These are phyloP conservation scores for Pseudomyrmex concolor DNA, from an alignment of 1,140 invertebrate species.

Conservation along the genomic window DNA sequence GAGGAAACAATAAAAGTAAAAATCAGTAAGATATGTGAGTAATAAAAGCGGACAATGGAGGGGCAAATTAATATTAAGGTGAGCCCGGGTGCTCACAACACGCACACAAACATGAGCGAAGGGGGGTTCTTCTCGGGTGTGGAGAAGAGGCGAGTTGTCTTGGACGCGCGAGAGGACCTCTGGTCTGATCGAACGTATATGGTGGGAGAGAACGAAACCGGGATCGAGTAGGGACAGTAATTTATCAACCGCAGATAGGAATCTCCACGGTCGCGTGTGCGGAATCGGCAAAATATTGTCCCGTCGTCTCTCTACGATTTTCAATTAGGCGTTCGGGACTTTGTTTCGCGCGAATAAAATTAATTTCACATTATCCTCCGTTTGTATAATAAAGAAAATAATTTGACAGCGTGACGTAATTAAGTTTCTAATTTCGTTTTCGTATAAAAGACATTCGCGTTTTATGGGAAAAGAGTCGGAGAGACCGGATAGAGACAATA, in stretches of 20 bases:
- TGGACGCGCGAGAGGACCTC: slow-evolving; percentile 20
- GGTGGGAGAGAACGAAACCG: slow-evolving; percentile 61
- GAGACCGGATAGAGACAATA: slow-evolving; percentile 68
- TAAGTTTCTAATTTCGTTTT: background rate
- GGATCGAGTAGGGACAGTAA: slow-evolving; percentile 81
- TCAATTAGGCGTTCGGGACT: background rate
- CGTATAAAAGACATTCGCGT: too few relatives aligned
- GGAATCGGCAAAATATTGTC: slow-evolving; percentile 80
- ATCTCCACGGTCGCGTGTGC: slow-evolving; percentile 83
- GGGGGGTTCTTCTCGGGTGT: slow-evolving; percentile 56
- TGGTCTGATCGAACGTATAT: slow-evolving; percentile 17
- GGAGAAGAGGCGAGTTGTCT: slow-evolving; percentile 49
- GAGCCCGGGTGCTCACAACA: slow-evolving; percentile 60
- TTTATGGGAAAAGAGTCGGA: background rate
- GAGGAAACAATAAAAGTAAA: slow-evolving; percentile 70
- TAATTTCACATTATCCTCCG: background rate
- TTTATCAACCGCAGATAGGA: slow-evolving; percentile 84
- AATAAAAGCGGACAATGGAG: slow-evolving; percentile 83
- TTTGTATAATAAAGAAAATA: background rate
- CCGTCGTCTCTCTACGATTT: slow-evolving; percentile 25
- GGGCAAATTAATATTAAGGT: slow-evolving; percentile 84
- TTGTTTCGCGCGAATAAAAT: background rate
- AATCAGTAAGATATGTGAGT: slow-evolving; percentile 81
- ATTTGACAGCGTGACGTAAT: background rate
- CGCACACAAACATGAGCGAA: too few relatives aligned